Conservation (phyloP, 2,888 invertebrate genomes). For the Chalcosyrphus nemorum region DNA sequence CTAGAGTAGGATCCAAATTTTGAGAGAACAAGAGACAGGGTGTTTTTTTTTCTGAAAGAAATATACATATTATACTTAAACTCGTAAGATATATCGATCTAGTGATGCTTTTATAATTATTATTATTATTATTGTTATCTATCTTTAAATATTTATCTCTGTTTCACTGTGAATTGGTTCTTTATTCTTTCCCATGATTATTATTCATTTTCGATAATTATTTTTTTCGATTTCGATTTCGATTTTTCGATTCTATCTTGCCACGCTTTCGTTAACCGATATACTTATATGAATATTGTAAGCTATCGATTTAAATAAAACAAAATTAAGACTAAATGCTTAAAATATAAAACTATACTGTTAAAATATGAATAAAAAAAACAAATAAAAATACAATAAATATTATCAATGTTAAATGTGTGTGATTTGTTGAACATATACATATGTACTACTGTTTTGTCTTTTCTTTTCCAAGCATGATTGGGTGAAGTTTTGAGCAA, state of each 20-base stretch:
- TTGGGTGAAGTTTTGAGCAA: too few species aligned
- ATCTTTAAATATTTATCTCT: slow-evolving; percentile 54
- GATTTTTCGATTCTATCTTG: slow-evolving; percentile 39
- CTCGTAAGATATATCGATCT: slow-evolving; percentile 52
- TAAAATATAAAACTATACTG: slow-evolving; percentile 42
- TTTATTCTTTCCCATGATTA: neutral
- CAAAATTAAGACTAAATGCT: slow-evolving; percentile 18
- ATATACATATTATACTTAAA: slow-evolving; percentile 24
- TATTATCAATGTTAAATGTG: slow-evolving; percentile 63
- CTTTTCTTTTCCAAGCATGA: too few species aligned
- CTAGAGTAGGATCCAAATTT: slow-evolving; percentile 64
- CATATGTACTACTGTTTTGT: neutral
- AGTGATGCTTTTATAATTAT: slow-evolving; percentile 65
- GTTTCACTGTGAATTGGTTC: slow-evolving; percentile 13
- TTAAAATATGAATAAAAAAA: slow-evolving; percentile 50
- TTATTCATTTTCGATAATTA: too few species aligned
- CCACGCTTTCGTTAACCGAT: slow-evolving; percentile 47
- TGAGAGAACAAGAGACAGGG: slow-evolving; percentile 45
- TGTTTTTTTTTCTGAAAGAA: slow-evolving; percentile 47
- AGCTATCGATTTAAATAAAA: slow-evolving; percentile 23
- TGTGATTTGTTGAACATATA: slow-evolving; percentile 24
- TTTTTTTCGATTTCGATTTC: too few species aligned
- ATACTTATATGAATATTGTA: slow-evolving; percentile 24
- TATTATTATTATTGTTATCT: slow-evolving; percentile 68
- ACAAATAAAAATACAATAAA: slow-evolving; percentile 50